Evolutionary conservation across 2,888 invertebrate species (phyloP).

Genomic region (Aphodius sticticus): DNA sequence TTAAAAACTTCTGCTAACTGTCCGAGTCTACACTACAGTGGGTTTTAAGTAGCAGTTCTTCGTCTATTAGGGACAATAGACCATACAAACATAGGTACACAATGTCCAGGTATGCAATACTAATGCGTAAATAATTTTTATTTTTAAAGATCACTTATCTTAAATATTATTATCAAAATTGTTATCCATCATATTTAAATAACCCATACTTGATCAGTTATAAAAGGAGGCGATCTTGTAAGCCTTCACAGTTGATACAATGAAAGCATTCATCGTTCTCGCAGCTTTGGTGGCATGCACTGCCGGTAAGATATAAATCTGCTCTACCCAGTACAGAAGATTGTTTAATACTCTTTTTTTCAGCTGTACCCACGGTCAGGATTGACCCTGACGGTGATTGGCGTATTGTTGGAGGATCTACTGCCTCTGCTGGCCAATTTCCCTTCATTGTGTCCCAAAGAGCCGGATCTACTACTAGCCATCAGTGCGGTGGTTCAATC

Average conservation of each 20-base stretch:
- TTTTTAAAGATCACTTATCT: too few relatives aligned
- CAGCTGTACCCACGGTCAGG: constrained; percentile 15
- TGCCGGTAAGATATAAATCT: constrained; percentile 14
- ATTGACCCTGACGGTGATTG: constrained; percentile 20
- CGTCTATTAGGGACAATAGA: too few relatives aligned
- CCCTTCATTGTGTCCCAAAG: constrained; percentile 21
- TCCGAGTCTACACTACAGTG: too few relatives aligned
- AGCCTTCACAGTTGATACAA: neutral
- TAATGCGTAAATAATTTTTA: too few relatives aligned
- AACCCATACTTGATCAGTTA: too few relatives aligned
- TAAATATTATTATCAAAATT: too few relatives aligned
- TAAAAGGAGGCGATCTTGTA: too few relatives aligned
- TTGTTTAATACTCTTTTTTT: neutral
- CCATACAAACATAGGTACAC: too few relatives aligned
- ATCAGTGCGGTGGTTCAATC: constrained; percentile 21
- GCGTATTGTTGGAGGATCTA: constrained; percentile 13
- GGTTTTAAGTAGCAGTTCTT: too few relatives aligned
- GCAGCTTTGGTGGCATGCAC: constrained; percentile 23
- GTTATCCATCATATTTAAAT: too few relatives aligned
- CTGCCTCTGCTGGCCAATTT: constrained; percentile 14
- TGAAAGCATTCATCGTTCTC: constrained; percentile 23
- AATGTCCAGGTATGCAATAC: too few relatives aligned
- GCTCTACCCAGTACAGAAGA: neutral
- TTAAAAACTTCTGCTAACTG: too few relatives aligned
- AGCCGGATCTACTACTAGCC: constrained; percentile 16